These are phyloP conservation scores for Lycocerus yunnanus DNA, from an alignment of 2,888 invertebrate species.

Conservation along the genomic window DNA sequence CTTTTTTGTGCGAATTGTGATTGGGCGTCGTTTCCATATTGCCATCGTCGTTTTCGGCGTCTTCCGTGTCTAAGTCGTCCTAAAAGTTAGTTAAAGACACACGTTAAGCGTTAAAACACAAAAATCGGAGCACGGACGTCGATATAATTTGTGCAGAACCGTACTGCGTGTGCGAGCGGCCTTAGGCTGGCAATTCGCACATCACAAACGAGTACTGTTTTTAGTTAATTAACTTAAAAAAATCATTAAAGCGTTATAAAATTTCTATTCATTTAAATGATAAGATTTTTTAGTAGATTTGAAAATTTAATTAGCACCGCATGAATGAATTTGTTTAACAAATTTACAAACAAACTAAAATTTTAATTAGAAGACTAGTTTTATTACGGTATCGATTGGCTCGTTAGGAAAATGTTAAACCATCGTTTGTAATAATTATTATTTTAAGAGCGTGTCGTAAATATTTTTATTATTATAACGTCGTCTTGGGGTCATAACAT, in stretches of 20 bases:
- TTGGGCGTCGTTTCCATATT: conserved; percentile 22
- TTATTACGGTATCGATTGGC: not conserved
- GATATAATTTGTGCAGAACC: not conserved
- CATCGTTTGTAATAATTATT: not conserved
- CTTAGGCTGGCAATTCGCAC: not conserved
- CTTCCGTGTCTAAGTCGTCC: conserved; percentile 44
- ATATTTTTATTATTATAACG: not conserved
- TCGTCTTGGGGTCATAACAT: not conserved
- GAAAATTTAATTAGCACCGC: not conserved
- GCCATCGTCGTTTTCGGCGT: not conserved
- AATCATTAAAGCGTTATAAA: not conserved
- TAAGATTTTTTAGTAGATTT: not conserved
- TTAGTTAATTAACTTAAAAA: not conserved
- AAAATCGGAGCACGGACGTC: not conserved
- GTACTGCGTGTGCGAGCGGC: not conserved
- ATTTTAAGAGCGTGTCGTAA: not conserved
- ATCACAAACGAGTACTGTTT: not conserved
- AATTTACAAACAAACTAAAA: not conserved
- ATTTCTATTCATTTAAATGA: not conserved
- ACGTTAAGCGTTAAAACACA: conserved; percentile 7
- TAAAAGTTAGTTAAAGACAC: conserved; percentile 45
- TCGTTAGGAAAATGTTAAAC: not conserved
- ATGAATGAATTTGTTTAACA: not conserved
- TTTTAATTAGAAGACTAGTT: not conserved
- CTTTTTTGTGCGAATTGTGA: not conserved